A percentile compares a stretch with the other conserved stretches of the same genome.
Evolutionary conservation across 2,113 vertebrate species (phyloP).

Genomic region (Rhipidura dahli): DNA sequence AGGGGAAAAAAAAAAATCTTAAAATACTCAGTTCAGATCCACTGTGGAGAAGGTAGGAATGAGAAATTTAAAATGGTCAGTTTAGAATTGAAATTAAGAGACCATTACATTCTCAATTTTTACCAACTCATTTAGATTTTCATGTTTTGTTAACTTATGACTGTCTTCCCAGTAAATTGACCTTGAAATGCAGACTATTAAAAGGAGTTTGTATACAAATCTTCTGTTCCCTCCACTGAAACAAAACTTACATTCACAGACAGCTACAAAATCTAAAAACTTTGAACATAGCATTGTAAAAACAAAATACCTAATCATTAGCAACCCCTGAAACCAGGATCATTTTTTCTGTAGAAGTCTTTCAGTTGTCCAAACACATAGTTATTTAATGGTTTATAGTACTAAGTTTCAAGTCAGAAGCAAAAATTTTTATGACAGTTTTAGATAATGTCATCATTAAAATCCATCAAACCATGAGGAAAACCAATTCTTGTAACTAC

Average conservation of each 20-base stretch:
- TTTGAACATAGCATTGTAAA: background rate
- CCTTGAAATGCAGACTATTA: background rate
- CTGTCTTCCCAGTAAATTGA: background rate
- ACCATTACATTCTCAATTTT: background rate
- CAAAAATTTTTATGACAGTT: background rate
- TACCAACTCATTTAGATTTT: background rate
- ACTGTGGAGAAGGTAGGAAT: background rate
- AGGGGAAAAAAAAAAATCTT: background rate
- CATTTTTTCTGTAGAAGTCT: background rate
- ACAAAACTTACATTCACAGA: background rate
- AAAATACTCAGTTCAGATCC: background rate
- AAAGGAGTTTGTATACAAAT: background rate
- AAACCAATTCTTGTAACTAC: background rate
- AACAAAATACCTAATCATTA: background rate
- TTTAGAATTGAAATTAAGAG: background rate
- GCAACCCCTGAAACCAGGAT: background rate
- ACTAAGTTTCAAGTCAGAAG: background rate
- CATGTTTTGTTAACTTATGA: background rate
- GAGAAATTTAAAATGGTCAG: background rate
- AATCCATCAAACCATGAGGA: background rate
- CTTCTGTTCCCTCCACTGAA: background rate
- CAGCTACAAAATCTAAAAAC: background rate
- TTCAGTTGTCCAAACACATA: background rate
- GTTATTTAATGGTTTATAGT: background rate
- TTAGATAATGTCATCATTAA: background rate